phyloP scores from a whole-genome alignment of 2,797 vertebrate genomes.

The Scolopax rusticola region DNA sequence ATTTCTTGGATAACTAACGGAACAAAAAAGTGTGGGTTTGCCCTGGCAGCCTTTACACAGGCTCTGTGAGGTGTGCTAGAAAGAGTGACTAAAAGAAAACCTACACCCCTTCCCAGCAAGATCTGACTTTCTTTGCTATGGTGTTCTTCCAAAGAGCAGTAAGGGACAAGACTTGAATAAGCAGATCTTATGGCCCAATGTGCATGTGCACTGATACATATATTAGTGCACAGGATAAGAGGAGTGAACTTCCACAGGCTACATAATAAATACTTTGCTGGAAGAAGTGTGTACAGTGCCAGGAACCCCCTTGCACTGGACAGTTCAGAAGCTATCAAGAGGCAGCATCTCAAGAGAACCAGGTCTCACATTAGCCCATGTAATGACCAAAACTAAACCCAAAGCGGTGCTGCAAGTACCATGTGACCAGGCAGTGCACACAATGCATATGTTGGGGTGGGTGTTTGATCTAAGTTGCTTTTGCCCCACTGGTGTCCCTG shows the following conservation, averaged over 20 bases:
- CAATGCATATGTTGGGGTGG: not conserved
- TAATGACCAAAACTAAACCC: not conserved
- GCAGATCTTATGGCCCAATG: not conserved
- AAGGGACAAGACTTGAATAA: not conserved
- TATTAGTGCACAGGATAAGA: not conserved
- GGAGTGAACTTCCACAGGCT: not conserved
- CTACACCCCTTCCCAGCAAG: not conserved
- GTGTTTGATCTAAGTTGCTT: not conserved
- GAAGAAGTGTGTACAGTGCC: not conserved
- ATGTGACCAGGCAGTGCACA: not conserved
- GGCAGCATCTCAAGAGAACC: not conserved
- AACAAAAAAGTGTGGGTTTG: not conserved
- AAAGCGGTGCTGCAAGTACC: fast-evolving
- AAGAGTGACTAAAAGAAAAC: not conserved
- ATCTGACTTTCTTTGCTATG: not conserved
- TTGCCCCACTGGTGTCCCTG: not conserved
- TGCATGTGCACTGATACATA: not conserved
- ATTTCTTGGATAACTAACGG: not conserved
- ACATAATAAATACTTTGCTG: not conserved
- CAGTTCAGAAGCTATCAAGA: not conserved
- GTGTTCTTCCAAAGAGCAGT: not conserved
- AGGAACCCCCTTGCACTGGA: not conserved
- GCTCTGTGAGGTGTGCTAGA: not conserved
- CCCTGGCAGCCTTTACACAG: not conserved
- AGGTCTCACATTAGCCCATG: not conserved